Conservation (phyloP, 1,140 invertebrate genomes). For the Cyphomyrmex costatus region DNA sequence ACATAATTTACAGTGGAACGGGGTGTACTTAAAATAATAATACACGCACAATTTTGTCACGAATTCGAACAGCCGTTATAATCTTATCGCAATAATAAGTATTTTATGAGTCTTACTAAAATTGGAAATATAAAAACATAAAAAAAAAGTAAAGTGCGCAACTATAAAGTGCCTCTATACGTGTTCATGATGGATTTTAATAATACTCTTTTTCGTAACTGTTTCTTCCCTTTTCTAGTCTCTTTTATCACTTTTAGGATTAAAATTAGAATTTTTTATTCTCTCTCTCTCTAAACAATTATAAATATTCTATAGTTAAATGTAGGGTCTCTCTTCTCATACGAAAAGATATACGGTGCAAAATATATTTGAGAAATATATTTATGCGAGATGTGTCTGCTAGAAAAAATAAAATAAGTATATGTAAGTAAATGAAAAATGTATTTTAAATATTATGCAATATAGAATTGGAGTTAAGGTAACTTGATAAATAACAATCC, state of each 20-base stretch:
- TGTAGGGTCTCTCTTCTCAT: too few species aligned
- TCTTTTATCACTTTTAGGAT: neutral
- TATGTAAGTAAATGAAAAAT: neutral
- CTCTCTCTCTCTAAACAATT: too few species aligned
- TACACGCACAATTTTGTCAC: neutral
- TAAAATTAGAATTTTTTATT: neutral
- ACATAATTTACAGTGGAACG: conserved; percentile 15
- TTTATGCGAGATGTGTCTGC: too few species aligned
- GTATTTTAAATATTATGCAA: conserved; percentile 3
- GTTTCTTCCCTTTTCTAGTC: neutral
- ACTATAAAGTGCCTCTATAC: neutral
- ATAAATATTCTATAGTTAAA: neutral
- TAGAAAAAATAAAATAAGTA: neutral
- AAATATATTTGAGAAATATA: too few species aligned
- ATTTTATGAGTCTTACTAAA: conserved; percentile 1
- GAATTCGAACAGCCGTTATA: neutral
- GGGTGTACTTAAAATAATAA: neutral
- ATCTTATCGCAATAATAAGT: neutral
- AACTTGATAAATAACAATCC: conserved; percentile 40
- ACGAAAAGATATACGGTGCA: too few species aligned
- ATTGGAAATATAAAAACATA: neutral
- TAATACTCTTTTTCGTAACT: neutral
- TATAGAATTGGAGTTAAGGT: neutral
- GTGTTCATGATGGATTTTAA: neutral
- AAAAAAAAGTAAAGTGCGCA: neutral